phyloP scores from a whole-genome alignment of 2,797 vertebrate genomes.

The Coregonus suidteri region DNA sequence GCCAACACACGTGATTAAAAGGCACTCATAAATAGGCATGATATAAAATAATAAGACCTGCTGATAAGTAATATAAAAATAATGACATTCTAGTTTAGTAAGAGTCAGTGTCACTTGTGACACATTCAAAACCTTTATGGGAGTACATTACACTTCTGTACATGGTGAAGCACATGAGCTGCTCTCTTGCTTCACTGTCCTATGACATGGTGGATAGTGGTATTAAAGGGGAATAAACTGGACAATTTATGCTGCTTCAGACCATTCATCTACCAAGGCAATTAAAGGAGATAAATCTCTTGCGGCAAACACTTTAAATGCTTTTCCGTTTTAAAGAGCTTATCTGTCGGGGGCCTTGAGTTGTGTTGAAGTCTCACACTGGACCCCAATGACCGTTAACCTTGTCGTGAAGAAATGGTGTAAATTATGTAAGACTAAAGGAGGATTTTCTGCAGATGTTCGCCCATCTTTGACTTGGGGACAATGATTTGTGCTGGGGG shows the following conservation, averaged over 20 bases:
- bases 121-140: background rate
- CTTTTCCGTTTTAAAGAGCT: background rate
- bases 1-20: too few relatives aligned
- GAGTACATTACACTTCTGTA: background rate
- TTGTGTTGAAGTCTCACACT: slow-evolving; percentile 22
- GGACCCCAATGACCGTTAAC: slow-evolving; percentile 38
- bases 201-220: background rate
- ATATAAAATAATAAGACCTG: too few relatives aligned
- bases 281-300: background rate
- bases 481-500: slow-evolving; percentile 53
- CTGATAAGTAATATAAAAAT: too few relatives aligned
- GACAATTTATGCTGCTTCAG: background rate
- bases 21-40: too few relatives aligned
- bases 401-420: background rate
- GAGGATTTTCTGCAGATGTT: slow-evolving; percentile 37
- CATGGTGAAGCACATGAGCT: background rate
- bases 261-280: background rate
- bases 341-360: background rate
- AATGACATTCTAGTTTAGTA: too few relatives aligned
- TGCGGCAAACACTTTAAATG: background rate
- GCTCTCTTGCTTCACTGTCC: background rate
- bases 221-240: background rate
- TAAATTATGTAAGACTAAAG: slow-evolving; percentile 22
- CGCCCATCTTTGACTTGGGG: slow-evolving; percentile 9
- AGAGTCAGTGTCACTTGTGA: too few relatives aligned